Conservation (phyloP, 2,797 vertebrate genomes). For the Phylloscopus collybita region DNA sequence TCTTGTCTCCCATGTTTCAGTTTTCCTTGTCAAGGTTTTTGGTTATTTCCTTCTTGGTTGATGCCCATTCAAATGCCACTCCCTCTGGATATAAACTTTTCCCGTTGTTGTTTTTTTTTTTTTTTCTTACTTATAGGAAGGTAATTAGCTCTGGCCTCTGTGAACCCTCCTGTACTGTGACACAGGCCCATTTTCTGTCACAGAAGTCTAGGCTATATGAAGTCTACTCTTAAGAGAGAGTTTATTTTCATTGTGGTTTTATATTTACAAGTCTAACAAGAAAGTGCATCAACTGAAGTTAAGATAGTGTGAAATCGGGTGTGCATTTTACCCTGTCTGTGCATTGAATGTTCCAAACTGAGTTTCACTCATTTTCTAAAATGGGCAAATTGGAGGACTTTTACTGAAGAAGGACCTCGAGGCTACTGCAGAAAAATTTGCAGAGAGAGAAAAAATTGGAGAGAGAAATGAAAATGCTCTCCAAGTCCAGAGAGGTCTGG, state of each 20-base stretch:
- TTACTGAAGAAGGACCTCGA: conserved; percentile 76
- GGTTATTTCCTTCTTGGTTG: not conserved
- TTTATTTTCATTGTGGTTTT: not conserved
- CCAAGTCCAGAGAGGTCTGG: conserved; percentile 77
- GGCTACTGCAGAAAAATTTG: conserved; percentile 73
- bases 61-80: not conserved
- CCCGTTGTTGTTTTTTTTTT: not conserved
- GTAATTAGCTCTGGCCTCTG: not conserved
- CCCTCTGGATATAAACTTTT: not conserved
- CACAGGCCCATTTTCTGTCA: not conserved
- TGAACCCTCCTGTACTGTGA: not conserved
- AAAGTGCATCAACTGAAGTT: not conserved
- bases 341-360: conserved; percentile 6
- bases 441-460: conserved; percentile 69
- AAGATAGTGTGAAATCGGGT: not conserved
- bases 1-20: not conserved
- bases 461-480: conserved; percentile 71
- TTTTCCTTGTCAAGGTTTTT: not conserved
- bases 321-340: not conserved
- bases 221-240: not conserved
- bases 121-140: not conserved
- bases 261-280: not conserved
- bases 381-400: conserved; percentile 68
- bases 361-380: conserved; percentile 40
- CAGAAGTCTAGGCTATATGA: not conserved